Evolutionary conservation across 2,113 vertebrate species (phyloP).

Genomic region (Desmodus rotundus): DNA sequence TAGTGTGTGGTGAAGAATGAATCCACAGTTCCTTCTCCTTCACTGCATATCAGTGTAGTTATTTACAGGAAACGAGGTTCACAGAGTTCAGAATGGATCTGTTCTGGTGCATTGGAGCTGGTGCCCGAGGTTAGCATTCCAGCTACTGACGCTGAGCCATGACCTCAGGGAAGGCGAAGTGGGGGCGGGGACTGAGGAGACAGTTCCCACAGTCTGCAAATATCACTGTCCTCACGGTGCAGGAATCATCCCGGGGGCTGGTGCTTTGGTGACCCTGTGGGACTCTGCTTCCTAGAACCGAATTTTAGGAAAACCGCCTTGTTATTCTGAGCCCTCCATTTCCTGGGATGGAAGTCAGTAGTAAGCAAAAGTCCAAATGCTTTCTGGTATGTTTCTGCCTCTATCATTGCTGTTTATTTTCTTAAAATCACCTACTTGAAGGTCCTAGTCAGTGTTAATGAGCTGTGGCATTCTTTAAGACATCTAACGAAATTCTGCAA

Average conservation of each 20-base stretch:
- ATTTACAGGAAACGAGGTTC: neutral
- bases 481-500: neutral
- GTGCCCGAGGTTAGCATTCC: neutral
- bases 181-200: neutral
- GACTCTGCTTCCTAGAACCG: neutral
- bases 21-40: neutral
- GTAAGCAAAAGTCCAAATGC: neutral
- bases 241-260: too few species aligned
- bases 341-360: neutral
- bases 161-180: neutral
- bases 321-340: neutral
- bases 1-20: neutral
- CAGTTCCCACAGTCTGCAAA: neutral
- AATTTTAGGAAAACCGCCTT: neutral
- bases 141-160: neutral
- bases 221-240: fast-evolving
- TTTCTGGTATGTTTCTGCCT: neutral
- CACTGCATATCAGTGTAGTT: neutral
- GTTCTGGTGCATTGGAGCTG: neutral
- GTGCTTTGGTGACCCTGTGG: too few species aligned
- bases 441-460: neutral
- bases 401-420: neutral
- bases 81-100: neutral
- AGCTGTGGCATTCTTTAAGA: neutral
- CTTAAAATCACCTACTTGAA: neutral